These are phyloP conservation scores for Petromus typicus DNA, from an alignment of 2,113 vertebrate species.

Conservation along the genomic window DNA sequence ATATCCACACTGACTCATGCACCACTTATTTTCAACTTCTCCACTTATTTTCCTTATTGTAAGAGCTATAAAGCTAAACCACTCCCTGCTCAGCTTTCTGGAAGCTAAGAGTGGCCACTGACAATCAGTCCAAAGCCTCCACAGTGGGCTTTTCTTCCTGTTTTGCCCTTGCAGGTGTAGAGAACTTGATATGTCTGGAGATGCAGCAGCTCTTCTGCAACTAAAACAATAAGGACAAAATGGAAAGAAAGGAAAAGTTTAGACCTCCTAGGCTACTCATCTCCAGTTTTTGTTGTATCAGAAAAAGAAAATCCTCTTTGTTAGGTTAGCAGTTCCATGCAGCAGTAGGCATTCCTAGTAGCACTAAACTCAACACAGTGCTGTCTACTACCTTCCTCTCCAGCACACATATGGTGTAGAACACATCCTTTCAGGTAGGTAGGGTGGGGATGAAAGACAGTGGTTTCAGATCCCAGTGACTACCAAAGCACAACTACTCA, in stretches of 20 bases:
- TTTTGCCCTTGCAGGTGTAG: background rate
- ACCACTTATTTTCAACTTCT: background rate
- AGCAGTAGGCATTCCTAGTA: background rate
- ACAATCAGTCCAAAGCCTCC: background rate
- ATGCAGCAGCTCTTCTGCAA: background rate
- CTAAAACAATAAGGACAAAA: background rate
- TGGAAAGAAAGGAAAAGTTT: background rate
- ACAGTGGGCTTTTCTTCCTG: background rate
- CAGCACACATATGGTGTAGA: background rate
- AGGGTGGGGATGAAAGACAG: background rate
- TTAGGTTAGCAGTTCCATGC: background rate
- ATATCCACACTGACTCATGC: background rate
- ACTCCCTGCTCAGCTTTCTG: background rate
- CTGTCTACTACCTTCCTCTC: background rate
- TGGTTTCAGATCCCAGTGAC: background rate
- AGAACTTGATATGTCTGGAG: background rate
- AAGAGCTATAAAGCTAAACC: background rate
- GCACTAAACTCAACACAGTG: background rate
- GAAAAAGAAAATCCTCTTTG: background rate
- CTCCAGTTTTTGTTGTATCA: background rate
- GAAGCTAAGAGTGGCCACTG: background rate
- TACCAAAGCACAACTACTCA: background rate
- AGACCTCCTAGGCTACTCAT: background rate
- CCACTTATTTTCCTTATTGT: background rate
- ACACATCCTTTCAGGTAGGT: background rate